Evolutionary conservation across 1,140 invertebrate genomes (phyloP).

Genomic region (Dinoponera quadriceps): DNA sequence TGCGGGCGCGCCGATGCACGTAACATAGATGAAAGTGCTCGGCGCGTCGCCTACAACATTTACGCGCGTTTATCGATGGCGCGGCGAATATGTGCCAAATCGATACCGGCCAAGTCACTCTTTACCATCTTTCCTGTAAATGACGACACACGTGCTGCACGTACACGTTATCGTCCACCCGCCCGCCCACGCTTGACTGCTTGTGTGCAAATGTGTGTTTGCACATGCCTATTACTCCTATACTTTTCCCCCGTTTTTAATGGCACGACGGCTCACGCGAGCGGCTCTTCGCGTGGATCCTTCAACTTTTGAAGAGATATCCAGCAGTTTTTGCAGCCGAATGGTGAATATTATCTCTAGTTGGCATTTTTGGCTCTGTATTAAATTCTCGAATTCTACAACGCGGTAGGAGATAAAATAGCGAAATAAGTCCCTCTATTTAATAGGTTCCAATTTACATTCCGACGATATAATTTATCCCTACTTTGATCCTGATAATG

Average conservation of each 20-base stretch:
- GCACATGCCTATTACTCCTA: background rate
- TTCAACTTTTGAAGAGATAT: constrained; percentile 5
- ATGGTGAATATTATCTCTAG: too few relatives aligned
- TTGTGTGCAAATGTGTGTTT: background rate
- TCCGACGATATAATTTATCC: too few relatives aligned
- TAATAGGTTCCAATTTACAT: too few relatives aligned
- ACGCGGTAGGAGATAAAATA: too few relatives aligned
- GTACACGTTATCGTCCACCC: background rate
- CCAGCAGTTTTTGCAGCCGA: background rate
- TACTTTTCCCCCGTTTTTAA: constrained; percentile 27
- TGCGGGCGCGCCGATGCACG: constrained; percentile 13
- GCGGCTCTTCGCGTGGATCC: background rate
- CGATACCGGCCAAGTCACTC: constrained; percentile 48
- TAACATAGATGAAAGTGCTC: constrained; percentile 15
- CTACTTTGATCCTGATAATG: too few relatives aligned
- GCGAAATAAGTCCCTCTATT: too few relatives aligned
- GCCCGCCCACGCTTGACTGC: too few relatives aligned
- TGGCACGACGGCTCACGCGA: constrained; percentile 16
- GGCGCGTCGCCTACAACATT: constrained; percentile 25
- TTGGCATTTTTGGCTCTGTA: too few relatives aligned
- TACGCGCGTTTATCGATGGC: constrained; percentile 51
- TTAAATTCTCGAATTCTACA: too few relatives aligned
- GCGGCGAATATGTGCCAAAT: constrained; percentile 45
- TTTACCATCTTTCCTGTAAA: constrained; percentile 56
- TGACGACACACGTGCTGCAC: constrained; percentile 20